Evolutionary conservation across 2,797 vertebrate genomes (phyloP).

Genomic region (Perodicticus potto): DNA sequence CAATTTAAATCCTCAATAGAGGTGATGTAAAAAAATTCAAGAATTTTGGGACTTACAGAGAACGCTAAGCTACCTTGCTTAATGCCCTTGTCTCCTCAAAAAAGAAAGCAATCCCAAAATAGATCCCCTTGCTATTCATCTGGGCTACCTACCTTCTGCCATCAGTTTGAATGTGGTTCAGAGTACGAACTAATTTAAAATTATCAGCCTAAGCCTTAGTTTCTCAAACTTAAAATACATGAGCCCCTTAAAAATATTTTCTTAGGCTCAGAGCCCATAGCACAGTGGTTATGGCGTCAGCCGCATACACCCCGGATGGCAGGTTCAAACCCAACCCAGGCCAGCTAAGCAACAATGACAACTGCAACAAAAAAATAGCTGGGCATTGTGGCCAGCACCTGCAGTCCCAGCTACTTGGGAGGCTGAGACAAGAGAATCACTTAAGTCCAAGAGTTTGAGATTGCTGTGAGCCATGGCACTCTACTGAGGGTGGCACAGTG

Average conservation of each 20-base stretch:
- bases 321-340: too few relatives aligned
- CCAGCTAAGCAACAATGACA: too few relatives aligned
- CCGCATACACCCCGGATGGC: too few relatives aligned
- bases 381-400: too few relatives aligned
- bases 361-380: too few relatives aligned
- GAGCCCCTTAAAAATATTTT: not conserved
- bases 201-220: slow-evolving; percentile 49
- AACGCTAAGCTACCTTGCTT: not conserved
- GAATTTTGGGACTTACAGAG: slow-evolving; percentile 2
- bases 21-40: not conserved
- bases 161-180: slow-evolving; percentile 50
- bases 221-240: slow-evolving; percentile 59
- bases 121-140: not conserved
- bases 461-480: too few relatives aligned
- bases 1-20: slow-evolving; percentile 58
- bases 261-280: too few relatives aligned
- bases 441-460: too few relatives aligned
- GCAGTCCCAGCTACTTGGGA: too few relatives aligned
- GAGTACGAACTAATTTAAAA: slow-evolving; percentile 38
- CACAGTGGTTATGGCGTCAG: too few relatives aligned
- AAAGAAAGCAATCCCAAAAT: slow-evolving; percentile 9
- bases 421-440: too few relatives aligned
- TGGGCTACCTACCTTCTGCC: not conserved
- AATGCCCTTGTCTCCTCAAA: slow-evolving; percentile 24
- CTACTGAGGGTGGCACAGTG: too few relatives aligned